Evolutionary conservation across 2,113 vertebrate species (phyloP).

Genomic region (Thomomys bottae): DNA sequence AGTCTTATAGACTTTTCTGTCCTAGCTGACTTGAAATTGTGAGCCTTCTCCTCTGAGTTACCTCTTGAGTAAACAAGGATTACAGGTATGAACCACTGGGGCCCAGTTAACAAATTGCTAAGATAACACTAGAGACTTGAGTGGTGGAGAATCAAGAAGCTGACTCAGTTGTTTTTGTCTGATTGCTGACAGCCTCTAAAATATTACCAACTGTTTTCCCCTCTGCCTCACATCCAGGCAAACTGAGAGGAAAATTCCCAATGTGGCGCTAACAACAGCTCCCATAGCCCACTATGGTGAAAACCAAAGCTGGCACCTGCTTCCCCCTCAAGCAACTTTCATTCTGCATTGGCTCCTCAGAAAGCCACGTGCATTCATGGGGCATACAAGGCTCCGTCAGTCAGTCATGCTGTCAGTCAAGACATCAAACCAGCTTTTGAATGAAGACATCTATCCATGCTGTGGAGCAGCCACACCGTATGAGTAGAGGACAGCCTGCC

Average conservation of each 20-base stretch:
- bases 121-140: background rate
- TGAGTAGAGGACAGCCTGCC: background rate
- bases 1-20: no score
- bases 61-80: no score
- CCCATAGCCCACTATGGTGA: background rate
- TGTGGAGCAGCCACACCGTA: background rate
- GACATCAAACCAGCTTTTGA: background rate
- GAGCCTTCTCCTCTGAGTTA: no score
- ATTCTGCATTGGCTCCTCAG: background rate
- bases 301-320: background rate
- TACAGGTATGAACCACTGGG: no score
- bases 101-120: no score
- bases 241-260: background rate
- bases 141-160: background rate
- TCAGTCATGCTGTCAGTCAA: no score
- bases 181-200: background rate
- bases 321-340: background rate
- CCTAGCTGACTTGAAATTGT: no score
- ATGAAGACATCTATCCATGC: no score
- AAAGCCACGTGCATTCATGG: background rate
- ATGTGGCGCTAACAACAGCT: background rate
- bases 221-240: background rate
- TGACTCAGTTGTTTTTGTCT: background rate
- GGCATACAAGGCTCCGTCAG: background rate
- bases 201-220: background rate